Base-by-base conservation (phyloP, 2,888 invertebrate genomes). In the Acleris holmiana region DNA sequence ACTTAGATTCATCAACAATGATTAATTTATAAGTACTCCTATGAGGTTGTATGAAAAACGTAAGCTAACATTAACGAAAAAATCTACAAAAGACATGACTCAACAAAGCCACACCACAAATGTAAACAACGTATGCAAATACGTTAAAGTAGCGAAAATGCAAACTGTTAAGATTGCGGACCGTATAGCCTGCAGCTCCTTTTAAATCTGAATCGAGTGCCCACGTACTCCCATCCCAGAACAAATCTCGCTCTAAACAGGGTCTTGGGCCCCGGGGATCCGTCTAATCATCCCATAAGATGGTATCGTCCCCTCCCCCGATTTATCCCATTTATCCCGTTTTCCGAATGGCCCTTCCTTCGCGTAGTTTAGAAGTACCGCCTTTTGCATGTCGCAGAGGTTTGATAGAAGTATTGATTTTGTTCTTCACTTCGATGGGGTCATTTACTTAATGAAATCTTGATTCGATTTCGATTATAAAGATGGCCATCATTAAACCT, bases 241-340 rank as follows among this genome's bases (percentile, higher is more conserved):
- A 17, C 47, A 48, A 47, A 48, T 18, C 7, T 8, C 25, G 1
- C 47, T 41, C 58, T 46, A 41, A 3, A 8, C 5, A 51, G 58
- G 21, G 58, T 5, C 63, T 6, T 1, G 40, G 57, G 58, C 40
- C 5, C 0, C 29, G n/a, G 17, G n/a, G 7, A 46, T 18, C 41
- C 19, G 53, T 15, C 53, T 64, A 64, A 64, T 64, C 64, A 59
- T 59, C 58, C 53, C 56, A 59, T 55, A 63, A 64, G 64, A 64
- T 64, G 64, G 58, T 58, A 59, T 64, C 64, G 41, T 25, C 17
- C 23, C 10, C 44, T 44, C 64, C 64, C 64, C 54, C 58, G 51
- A 64, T 54, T 64, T 59, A 64, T 64, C 58, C 58, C 53, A 41
- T 41, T 59, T 59, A 64, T 64, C 58, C 58, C 48, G 29, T 41